Base-by-base conservation (phyloP, 2,113 vertebrate genomes). In the Perognathus longimembris region DNA sequence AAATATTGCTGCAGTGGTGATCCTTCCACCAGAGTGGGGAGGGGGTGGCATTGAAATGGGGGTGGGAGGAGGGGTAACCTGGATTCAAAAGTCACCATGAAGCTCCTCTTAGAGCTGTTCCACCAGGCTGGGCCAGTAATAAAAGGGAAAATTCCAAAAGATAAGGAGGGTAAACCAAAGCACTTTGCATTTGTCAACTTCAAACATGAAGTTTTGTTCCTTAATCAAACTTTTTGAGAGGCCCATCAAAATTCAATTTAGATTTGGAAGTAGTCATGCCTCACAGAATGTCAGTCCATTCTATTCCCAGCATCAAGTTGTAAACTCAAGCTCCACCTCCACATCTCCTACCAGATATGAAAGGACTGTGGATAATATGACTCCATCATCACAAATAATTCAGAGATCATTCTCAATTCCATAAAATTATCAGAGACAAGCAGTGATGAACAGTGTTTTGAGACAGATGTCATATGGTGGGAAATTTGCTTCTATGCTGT, bases 161-260 rank as follows among this genome's bases (percentile, higher is more conserved):
- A 99, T 95, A 89, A 97, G 2, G 99, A 99, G 32, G 99, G 99
- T 11, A 98, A 98, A 87, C 98, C 98, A 88, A 99, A 99, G 94
- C 98, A 98, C 0, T 99, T 99, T 93, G 99, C 99, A 0, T 99
- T 99, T 85, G 99, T 99, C n/a, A 99, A 99, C 7, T 99, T 99
- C 96, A 99, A 99, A 71, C 99, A 99, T 17, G 99, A 99, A 73
- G 98, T 98, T 99, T 99, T 0, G 99, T 98, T 40, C 99, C 99
- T 0, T 99, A 99, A 98, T 98, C 59, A 97, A 98, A 70, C 98
- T 99, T 3, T 98, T 97, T 42, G 99, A 99, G 59, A 98, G 98
- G 89, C 98, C 98, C 6, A 98, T 99, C 92, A 98, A 99, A 84
- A 98, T 99, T 86, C 99, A 99, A 94, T 99, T 98, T 98, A 98